Conservation (phyloP, 2,888 invertebrate genomes). For the Phortica okadai region DNA sequence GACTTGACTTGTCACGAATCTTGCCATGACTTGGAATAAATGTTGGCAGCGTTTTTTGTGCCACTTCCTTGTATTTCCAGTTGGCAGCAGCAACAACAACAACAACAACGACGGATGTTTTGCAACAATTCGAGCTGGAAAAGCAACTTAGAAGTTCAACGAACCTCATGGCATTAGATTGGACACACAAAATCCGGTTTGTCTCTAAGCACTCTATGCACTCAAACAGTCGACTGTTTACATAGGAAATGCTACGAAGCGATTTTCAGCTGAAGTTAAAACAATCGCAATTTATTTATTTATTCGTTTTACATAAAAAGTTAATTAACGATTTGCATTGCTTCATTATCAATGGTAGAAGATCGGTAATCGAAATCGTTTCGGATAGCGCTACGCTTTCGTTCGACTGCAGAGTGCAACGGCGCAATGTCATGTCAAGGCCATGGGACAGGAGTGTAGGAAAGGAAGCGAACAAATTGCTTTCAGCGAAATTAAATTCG, state of each 20-base stretch:
- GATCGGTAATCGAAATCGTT: too few species aligned
- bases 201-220: neutral
- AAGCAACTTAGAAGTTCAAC: conserved; percentile 23
- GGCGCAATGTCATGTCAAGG: too few species aligned
- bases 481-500: conserved; percentile 23
- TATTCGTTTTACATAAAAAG: too few species aligned
- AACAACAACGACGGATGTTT: neutral
- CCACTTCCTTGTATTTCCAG: conserved; percentile 9
- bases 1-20: neutral
- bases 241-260: too few species aligned
- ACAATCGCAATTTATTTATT: too few species aligned
- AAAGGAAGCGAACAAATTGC: conserved; percentile 3
- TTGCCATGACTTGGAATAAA: neutral
- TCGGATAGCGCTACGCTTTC: too few species aligned
- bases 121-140: neutral
- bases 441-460: neutral
- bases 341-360: too few species aligned
- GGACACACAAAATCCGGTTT: neutral
- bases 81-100: neutral
- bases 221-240: too few species aligned
- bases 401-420: too few species aligned
- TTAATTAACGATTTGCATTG: too few species aligned
- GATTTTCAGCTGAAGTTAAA: too few species aligned
- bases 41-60: neutral
- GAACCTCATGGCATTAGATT: conserved; percentile 23